Conservation (phyloP, 2,113 vertebrate species). For the Bos indicus region DNA sequence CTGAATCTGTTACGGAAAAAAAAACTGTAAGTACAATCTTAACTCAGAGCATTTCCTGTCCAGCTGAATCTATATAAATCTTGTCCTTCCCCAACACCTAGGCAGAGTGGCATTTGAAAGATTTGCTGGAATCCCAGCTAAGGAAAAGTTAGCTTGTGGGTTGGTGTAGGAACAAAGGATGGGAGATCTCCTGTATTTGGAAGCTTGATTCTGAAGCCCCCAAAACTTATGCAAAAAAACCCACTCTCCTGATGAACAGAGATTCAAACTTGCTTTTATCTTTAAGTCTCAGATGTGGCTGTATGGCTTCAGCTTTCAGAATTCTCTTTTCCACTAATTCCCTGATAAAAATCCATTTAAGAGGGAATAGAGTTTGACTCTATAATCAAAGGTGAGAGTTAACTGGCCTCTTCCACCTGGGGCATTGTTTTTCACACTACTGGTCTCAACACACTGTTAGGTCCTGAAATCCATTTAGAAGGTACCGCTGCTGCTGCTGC, state of each 20-base stretch:
- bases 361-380: neutral
- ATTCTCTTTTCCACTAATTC: neutral
- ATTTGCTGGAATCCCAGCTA: slow-evolving; percentile 10
- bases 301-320: neutral
- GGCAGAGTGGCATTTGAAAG: slow-evolving; percentile 1
- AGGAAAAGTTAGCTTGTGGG: neutral
- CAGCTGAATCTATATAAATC: slow-evolving; percentile 46
- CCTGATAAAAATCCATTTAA: neutral
- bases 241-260: neutral
- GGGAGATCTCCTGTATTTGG: neutral
- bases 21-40: slow-evolving; percentile 1
- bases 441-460: neutral
- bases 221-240: neutral
- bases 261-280: neutral
- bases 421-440: neutral
- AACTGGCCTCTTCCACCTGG: neutral
- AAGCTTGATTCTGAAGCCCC: neutral
- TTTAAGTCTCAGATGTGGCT: neutral
- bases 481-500: neutral
- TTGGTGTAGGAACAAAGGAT: neutral
- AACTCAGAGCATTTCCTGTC: slow-evolving; percentile 57
- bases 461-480: neutral
- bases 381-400: neutral
- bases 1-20: slow-evolving; percentile 58
- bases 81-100: slow-evolving; percentile 18